Evolutionary conservation across 2,113 vertebrate species (phyloP).

Genomic region (Bostrychus sinensis): DNA sequence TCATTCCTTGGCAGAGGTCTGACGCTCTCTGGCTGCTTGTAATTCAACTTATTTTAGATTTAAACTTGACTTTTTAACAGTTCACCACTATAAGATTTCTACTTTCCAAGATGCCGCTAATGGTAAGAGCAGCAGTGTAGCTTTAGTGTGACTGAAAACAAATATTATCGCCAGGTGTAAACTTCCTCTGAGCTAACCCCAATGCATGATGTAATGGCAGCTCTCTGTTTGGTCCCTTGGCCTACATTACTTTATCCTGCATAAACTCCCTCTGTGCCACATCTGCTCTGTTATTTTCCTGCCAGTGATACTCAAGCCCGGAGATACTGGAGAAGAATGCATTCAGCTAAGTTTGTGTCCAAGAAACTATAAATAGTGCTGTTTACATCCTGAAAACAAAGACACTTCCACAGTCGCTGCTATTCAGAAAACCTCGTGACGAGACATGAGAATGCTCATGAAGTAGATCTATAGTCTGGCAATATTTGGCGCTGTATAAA

Average conservation of each 20-base stretch:
- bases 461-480: constrained; percentile 41
- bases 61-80: too few species aligned
- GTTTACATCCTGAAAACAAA: constrained; percentile 68
- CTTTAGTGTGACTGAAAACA: constrained; percentile 19
- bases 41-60: too few species aligned
- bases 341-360: constrained; percentile 31
- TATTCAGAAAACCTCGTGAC: constrained; percentile 60
- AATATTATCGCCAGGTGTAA: constrained; percentile 16
- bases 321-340: constrained; percentile 13
- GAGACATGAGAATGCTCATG: constrained; percentile 70
- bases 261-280: constrained; percentile 20
- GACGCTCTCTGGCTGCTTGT: too few species aligned
- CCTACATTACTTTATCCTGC: constrained; percentile 43
- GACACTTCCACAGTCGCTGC: constrained; percentile 47
- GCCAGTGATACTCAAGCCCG: not conserved
- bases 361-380: constrained; percentile 62
- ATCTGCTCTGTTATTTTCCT: not conserved
- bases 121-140: too few species aligned
- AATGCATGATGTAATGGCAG: constrained; percentile 43
- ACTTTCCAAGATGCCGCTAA: too few species aligned
- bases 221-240: constrained; percentile 26
- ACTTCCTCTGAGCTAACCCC: too few species aligned
- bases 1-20: too few species aligned
- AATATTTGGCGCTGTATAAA: constrained; percentile 19
- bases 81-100: too few species aligned